Evolutionary conservation across 1,140 invertebrate genomes (phyloP), one percentile per base, ranked within the genome.

Genomic region (Drosophila chauvacae): DNA sequence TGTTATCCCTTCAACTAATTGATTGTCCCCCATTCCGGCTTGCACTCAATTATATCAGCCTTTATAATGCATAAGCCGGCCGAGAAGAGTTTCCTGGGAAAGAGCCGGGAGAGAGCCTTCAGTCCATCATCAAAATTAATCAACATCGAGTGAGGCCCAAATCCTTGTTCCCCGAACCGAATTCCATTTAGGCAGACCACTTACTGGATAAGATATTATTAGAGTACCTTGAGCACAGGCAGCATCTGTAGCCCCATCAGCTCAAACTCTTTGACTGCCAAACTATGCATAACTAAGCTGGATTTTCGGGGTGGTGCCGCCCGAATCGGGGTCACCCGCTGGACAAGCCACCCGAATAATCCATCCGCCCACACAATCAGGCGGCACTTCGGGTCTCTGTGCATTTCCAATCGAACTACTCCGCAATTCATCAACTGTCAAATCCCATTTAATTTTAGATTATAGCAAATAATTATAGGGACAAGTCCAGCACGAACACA

Each of bases 381-480:
- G 18, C 58, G 63, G 56, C 72, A 56, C 63, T 66, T 58, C n/a
- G 57, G 26, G 50, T 70, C 64, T 51, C 75, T 56, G 41, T 79
- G 82, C 75, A 87, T 87, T 79, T 72, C 65, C 70, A 79, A 86
- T 81, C 75, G 82, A 86, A 82, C 79, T 86, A 55, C 82, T 86
- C 56, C 62, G 79, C 83, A 86, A 87, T 87, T 87, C 83, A 87
- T 87, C 83, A 87, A 87, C 80, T 86, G 82, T 87, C 83, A 87
- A 87, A 87, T 87, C 80, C 83, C 83, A 87, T 87, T 87, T 80
- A 87, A 80, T 70, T 88, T 83, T 73, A 80, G 83, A 87, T 87
- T 88, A 88, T 88, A 66, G 80, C 84, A 87, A 87, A 87, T 88
- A 87, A 83, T 87, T 87, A 83, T 87, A 74, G 75, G 76, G 60